Base-by-base conservation (phyloP, 2,888 invertebrate species). In the Strigamia crassipes region DNA sequence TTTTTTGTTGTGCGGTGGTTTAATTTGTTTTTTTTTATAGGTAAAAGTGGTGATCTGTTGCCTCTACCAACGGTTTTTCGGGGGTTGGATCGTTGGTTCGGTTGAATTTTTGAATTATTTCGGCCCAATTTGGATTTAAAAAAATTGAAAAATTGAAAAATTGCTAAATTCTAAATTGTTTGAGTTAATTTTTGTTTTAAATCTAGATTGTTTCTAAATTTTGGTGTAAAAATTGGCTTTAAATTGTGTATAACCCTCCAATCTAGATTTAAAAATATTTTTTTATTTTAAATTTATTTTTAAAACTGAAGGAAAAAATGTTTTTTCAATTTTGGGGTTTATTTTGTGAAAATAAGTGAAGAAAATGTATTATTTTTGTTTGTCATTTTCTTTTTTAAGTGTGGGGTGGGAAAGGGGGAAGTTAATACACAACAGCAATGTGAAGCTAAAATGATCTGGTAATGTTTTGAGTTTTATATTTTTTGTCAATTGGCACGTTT, bases 201-300 rank as follows among this genome's bases (percentile, higher is more conserved):
- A 51, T 51, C 51, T n/a, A 51, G 51, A n/a, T 51, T 51, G 51
- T n/a, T n/a, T 51, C 51, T 51, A 51, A 51, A 51, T 51, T 51
- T 51, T 51, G 13, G 51, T 51, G 10, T n/a, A 51, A 6, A 51
- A 15, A 51, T 51, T 51, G 51, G 51, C n/a, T 51, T 51, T n/a
- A n/a, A 9, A 51, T 51, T 51, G 51, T 51, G n/a, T n/a, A n/a
- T n/a, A 51, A 51, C 51, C 51, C 51, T 51, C 51, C 51, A 51
- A 51, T n/a, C 51, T 51, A n/a, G 51, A 51, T 51, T 51, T 6
- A 51, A n/a, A n/a, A n/a, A n/a, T n/a, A n/a, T n/a, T 51, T n/a
- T n/a, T n/a, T 51, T 51, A 6, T 34, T 34, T 34, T 34, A 34
- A 34, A 38, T 6, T 38, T 27, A 27, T 38, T 38, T 38, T 38